phyloP scores from a whole-genome alignment of 2,888 invertebrate genomes.

The Trissolcus japonicus region DNA sequence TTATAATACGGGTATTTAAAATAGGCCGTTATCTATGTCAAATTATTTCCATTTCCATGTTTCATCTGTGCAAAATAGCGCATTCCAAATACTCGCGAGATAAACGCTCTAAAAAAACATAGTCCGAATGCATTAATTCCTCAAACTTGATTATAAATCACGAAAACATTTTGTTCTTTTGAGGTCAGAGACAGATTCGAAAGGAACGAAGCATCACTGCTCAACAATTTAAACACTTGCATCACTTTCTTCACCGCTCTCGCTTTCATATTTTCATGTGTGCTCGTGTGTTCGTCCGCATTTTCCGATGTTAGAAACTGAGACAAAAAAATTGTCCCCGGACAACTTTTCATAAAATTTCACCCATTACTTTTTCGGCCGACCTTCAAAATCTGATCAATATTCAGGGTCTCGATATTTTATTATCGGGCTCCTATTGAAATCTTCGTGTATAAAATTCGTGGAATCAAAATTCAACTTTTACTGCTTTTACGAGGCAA shows the following conservation, averaged over 20 bases:
- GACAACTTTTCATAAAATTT: too few species aligned
- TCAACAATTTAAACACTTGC: slow-evolving; percentile 60
- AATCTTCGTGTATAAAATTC: neutral
- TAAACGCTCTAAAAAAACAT: too few species aligned
- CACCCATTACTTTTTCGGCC: too few species aligned
- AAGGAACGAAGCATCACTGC: slow-evolving; percentile 64
- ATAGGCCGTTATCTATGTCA: too few species aligned
- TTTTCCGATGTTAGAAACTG: slow-evolving; percentile 20
- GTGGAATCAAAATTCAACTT: slow-evolving; percentile 18
- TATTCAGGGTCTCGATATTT: neutral
- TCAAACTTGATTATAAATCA: slow-evolving; percentile 12
- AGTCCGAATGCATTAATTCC: slow-evolving; percentile 22
- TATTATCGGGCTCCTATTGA: neutral
- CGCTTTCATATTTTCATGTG: slow-evolving; percentile 71
- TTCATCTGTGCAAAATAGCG: too few species aligned
- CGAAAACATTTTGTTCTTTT: slow-evolving; percentile 58
- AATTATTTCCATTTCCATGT: too few species aligned
- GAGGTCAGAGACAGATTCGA: slow-evolving; percentile 62
- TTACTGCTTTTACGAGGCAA: slow-evolving; percentile 39
- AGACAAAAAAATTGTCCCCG: neutral
- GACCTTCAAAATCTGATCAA: neutral
- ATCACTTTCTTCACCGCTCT: slow-evolving; percentile 72
- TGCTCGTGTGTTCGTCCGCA: slow-evolving; percentile 23
- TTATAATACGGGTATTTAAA: too few species aligned
- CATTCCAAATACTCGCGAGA: too few species aligned